Conservation (phyloP, 2,113 vertebrate genomes). For the Sander vitreus region DNA sequence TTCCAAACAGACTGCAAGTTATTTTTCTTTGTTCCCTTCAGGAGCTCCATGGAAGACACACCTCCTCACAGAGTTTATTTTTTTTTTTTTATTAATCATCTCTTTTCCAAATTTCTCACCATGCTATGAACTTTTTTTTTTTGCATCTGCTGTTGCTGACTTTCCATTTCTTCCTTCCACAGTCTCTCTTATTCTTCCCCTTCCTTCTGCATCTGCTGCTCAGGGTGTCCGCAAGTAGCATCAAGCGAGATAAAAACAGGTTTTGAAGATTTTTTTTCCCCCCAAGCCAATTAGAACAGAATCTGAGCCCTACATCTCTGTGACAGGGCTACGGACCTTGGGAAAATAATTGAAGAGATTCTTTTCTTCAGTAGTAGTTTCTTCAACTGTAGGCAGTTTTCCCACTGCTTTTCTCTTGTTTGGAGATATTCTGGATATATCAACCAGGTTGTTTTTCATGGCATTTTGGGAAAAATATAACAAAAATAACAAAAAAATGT, state of each 20-base stretch:
- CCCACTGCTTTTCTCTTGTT: not conserved
- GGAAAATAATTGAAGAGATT: not conserved
- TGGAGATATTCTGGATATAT: not conserved
- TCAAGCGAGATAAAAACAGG: not conserved
- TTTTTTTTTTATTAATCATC: not conserved
- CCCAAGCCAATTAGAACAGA: constrained; percentile 8
- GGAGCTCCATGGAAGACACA: constrained; percentile 20
- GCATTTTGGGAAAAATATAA: not conserved
- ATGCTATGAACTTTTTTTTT: constrained; percentile 1
- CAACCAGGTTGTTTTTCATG: not conserved
- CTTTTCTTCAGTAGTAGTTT: not conserved
- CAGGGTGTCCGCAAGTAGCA: not conserved
- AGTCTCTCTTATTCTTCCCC: not conserved
- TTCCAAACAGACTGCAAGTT: constrained; percentile 15
- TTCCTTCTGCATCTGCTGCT: not conserved
- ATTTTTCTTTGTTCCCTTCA: constrained; percentile 28
- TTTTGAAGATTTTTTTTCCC: not conserved
- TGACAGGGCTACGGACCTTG: not conserved
- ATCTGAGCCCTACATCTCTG: not conserved
- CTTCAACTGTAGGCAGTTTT: no score
- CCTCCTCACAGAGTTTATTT: constrained; percentile 17
- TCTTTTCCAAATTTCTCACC: constrained; percentile 19
- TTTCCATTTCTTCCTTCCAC: not conserved
- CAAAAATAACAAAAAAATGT: not conserved
- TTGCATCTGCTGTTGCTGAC: constrained; percentile 9